Conservation (phyloP, 2,797 vertebrate genomes). For the Myotis planiceps region DNA sequence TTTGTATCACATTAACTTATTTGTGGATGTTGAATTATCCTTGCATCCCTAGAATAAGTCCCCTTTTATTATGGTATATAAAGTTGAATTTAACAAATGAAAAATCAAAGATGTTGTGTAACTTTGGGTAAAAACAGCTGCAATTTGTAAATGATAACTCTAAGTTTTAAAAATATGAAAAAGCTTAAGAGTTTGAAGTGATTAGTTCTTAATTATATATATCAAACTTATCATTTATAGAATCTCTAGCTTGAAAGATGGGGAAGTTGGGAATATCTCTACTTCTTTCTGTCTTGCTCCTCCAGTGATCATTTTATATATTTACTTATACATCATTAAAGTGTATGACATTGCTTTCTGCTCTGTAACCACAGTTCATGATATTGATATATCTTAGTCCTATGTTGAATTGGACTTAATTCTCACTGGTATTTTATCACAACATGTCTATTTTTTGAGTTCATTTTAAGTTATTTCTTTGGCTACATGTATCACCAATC, state of each 20-base stretch:
- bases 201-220: background rate
- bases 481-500: background rate
- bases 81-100: background rate
- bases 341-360: background rate
- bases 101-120: conserved; percentile 16
- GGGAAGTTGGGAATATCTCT: background rate
- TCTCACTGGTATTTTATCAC: background rate
- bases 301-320: background rate
- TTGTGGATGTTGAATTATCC: background rate
- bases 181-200: background rate
- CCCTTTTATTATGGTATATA: background rate
- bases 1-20: background rate
- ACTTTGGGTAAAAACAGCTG: background rate
- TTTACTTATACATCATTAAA: background rate
- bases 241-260: background rate
- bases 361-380: background rate
- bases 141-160: background rate
- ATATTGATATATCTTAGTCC: background rate
- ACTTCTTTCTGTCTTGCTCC: background rate
- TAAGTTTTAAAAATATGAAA: background rate
- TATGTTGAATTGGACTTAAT: background rate
- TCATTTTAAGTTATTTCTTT: conserved; percentile 18
- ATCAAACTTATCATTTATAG: background rate
- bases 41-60: background rate
- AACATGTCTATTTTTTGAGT: background rate